Conservation (phyloP, 2,113 vertebrate species). For the Mobula hypostoma region DNA sequence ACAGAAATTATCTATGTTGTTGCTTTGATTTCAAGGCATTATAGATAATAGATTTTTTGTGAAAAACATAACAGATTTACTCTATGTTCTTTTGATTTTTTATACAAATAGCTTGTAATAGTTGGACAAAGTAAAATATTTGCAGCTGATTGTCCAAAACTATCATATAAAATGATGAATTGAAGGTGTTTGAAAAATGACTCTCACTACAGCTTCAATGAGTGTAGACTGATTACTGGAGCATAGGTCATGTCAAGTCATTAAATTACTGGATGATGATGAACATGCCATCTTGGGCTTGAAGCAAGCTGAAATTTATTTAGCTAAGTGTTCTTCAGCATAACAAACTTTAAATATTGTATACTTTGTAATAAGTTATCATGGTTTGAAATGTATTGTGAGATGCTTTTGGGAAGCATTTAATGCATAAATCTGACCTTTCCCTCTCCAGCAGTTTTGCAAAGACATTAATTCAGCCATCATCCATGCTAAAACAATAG, state of each 20-base stretch:
- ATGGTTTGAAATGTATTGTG: background rate
- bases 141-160: slow-evolving; percentile 78
- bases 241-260: slow-evolving; percentile 15
- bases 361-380: background rate
- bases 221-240: slow-evolving; percentile 49
- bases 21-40: background rate
- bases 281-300: background rate
- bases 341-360: background rate
- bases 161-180: slow-evolving; percentile 67
- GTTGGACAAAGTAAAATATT: slow-evolving; percentile 83
- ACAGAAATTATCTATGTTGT: background rate
- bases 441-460: background rate
- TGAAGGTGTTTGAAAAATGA: slow-evolving; percentile 57
- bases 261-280: slow-evolving; percentile 30
- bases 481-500: background rate
- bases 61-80: background rate
- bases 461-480: background rate
- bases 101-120: slow-evolving; percentile 72
- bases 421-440: background rate
- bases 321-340: background rate
- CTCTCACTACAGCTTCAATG: slow-evolving; percentile 48
- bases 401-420: background rate
- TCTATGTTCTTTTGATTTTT: slow-evolving; percentile 70
- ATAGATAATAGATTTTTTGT: background rate
- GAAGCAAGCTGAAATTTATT: background rate